phyloP scores from a whole-genome alignment of 2,797 vertebrate species.

The Falco novaeseelandiae region DNA sequence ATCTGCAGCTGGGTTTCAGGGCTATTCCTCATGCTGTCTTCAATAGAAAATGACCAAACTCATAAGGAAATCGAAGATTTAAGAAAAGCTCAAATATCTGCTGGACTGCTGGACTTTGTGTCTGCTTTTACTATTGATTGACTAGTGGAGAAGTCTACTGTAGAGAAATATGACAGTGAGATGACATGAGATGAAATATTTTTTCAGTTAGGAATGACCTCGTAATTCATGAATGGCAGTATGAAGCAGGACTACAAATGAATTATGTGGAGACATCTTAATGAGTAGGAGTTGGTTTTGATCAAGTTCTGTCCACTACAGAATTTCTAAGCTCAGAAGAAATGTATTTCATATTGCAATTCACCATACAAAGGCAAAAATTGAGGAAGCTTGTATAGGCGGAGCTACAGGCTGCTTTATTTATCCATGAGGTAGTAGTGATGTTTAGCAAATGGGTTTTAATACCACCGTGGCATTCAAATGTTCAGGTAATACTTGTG shows the following conservation, averaged over 20 bases:
- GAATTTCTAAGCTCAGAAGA: not conserved
- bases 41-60: not conserved
- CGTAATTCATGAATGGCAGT: not conserved
- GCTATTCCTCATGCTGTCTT: not conserved
- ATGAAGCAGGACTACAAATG: not conserved
- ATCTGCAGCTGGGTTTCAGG: not conserved
- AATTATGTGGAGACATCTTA: not conserved
- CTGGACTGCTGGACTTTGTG: not conserved
- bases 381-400: not conserved
- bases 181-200: not conserved
- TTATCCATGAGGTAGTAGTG: not conserved
- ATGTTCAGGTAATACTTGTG: not conserved
- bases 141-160: not conserved
- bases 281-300: not conserved
- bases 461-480: not conserved
- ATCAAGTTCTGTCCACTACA: not conserved
- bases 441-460: not conserved
- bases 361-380: not conserved
- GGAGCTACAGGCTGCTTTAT: not conserved
- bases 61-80: not conserved
- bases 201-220: constrained; percentile 20
- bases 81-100: not conserved
- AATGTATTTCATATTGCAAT: not conserved
- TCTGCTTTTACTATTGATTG: constrained; percentile 21
- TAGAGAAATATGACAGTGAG: constrained; percentile 11